These are phyloP conservation scores for Clusia tigrina DNA, from an alignment of 2,888 invertebrate genomes.

Conservation along the genomic window DNA sequence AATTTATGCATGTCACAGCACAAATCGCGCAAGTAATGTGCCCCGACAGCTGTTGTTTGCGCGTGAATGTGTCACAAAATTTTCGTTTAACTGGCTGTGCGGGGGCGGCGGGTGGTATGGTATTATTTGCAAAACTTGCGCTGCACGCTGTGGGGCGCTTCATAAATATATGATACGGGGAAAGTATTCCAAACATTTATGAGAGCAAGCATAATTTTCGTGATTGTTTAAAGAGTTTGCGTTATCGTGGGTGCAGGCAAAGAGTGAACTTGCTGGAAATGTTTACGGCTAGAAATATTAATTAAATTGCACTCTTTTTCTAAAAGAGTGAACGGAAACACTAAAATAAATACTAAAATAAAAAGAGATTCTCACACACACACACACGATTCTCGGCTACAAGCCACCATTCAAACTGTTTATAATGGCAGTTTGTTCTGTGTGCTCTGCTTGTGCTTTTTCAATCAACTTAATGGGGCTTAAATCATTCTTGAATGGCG, in stretches of 20 bases:
- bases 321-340: too few relatives aligned
- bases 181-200: too few relatives aligned
- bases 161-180: neutral
- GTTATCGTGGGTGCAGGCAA: too few relatives aligned
- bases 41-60: neutral
- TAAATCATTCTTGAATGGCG: conserved; percentile 1
- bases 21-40: neutral
- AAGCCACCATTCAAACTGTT: neutral
- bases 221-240: too few relatives aligned
- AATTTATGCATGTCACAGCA: conserved; percentile 10
- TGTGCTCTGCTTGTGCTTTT: neutral
- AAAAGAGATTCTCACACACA: neutral
- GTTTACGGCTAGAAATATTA: too few relatives aligned
- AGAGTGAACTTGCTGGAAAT: too few relatives aligned
- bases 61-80: neutral
- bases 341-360: too few relatives aligned
- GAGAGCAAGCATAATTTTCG: too few relatives aligned
- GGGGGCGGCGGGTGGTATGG: neutral
- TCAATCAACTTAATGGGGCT: neutral
- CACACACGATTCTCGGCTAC: neutral
- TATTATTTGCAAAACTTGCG: neutral
- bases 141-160: neutral
- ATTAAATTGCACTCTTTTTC: too few relatives aligned
- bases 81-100: neutral
- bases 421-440: neutral